Conservation (phyloP, 2,888 invertebrate species). For the Cantharis flavilabris region DNA sequence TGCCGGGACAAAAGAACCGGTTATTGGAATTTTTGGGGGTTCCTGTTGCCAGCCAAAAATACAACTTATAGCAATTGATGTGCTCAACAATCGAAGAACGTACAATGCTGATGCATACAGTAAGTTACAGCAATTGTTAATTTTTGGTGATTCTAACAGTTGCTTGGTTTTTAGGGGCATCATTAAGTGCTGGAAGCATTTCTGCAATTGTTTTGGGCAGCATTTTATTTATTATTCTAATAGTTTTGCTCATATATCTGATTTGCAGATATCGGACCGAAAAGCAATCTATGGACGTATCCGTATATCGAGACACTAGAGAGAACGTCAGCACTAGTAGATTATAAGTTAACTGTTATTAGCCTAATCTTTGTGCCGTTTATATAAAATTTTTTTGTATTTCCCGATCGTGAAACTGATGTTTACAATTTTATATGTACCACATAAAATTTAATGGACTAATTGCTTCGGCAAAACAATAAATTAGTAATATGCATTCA, state of each 20-base stretch:
- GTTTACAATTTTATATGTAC: not conserved
- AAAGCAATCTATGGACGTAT: slow-evolving; percentile 58
- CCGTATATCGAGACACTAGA: slow-evolving; percentile 55
- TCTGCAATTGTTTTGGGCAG: slow-evolving; percentile 73
- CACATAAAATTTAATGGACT: not conserved
- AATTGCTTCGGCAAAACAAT: not conserved
- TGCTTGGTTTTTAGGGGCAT: slow-evolving; percentile 41
- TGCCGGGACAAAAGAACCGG: slow-evolving; percentile 69
- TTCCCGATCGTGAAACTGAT: not conserved
- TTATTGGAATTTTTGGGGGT: slow-evolving; percentile 69
- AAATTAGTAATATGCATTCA: no score
- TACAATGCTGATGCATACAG: slow-evolving; percentile 64
- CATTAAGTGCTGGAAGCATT: slow-evolving; percentile 57
- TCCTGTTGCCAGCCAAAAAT: slow-evolving; percentile 75
- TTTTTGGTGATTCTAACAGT: not conserved
- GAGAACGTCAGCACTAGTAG: not conserved
- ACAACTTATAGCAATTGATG: slow-evolving; percentile 69
- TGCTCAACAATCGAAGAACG: slow-evolving; percentile 66
- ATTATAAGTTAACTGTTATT: no score
- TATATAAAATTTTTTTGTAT: not conserved
- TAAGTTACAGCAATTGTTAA: slow-evolving; percentile 35
- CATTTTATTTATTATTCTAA: slow-evolving; percentile 65
- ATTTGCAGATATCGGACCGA: slow-evolving; percentile 40
- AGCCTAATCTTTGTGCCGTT: not conserved
- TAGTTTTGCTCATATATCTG: slow-evolving; percentile 58